phyloP scores from a whole-genome alignment of 64 coral and sea anemone species.

The Actinia equina region DNA sequence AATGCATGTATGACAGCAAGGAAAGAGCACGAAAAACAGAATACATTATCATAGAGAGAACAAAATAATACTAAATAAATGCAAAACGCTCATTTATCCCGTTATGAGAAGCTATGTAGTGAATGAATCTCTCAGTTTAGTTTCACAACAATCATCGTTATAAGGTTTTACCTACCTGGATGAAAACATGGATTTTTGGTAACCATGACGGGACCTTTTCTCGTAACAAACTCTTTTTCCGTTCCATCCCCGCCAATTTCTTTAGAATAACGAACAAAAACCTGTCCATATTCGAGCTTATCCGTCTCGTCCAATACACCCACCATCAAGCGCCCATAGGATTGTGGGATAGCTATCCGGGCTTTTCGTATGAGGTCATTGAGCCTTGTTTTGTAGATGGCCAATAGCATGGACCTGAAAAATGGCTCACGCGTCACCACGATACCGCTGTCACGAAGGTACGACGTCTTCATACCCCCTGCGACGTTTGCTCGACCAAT shows the following conservation, averaged over 20 bases:
- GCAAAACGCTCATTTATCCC: too few relatives aligned
- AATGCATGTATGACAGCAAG: too few relatives aligned
- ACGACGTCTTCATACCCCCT: slow-evolving; percentile 59
- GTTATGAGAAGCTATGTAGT: too few relatives aligned
- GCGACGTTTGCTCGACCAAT: slow-evolving; percentile 47
- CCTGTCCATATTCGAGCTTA: slow-evolving; percentile 4
- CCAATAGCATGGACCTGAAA: slow-evolving; percentile 68
- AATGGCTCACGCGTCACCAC: slow-evolving; percentile 71
- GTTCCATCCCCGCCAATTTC: too few relatives aligned
- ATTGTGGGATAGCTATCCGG: slow-evolving; percentile 78
- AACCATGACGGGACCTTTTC: slow-evolving; percentile 67
- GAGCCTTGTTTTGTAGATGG: slow-evolving; percentile 73
- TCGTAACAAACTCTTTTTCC: too few relatives aligned
- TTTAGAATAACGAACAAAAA: slow-evolving; percentile 64
- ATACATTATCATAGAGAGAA: too few relatives aligned
- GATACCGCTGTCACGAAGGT: slow-evolving; percentile 62
- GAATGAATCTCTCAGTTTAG: too few relatives aligned
- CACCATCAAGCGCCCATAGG: slow-evolving; percentile 63
- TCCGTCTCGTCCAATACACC: slow-evolving; percentile 62
- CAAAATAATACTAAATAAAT: too few relatives aligned
- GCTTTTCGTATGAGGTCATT: slow-evolving; percentile 74
- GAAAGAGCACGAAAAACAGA: too few relatives aligned
- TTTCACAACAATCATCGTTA: too few relatives aligned
- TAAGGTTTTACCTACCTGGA: neutral
- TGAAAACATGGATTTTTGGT: slow-evolving; percentile 85